Percentiles rank a stretch among this genome's conserved stretches.
These are phyloP conservation scores for Ariopsis seemanni DNA, from an alignment of 2,113 vertebrate species.

Conservation along the genomic window DNA sequence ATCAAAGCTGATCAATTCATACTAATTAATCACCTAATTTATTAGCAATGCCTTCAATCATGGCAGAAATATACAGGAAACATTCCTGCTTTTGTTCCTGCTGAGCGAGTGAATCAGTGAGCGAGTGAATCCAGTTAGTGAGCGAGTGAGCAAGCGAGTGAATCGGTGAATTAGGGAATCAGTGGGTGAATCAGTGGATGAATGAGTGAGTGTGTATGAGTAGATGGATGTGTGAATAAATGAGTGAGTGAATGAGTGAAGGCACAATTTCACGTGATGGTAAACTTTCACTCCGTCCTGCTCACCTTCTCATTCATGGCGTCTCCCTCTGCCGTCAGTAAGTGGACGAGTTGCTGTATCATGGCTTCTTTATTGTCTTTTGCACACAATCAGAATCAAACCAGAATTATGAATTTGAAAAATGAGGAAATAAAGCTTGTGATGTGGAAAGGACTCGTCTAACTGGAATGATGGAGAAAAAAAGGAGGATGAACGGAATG, in stretches of 20 bases:
- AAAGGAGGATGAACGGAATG: neutral
- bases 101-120: neutral
- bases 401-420: neutral
- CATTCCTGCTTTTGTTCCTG: neutral
- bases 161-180: neutral
- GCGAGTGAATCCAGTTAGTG: neutral
- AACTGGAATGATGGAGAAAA: neutral
- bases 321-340: constrained; percentile 68
- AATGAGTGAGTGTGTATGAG: neutral
- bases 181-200: neutral
- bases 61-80: neutral
- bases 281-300: neutral
- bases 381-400: neutral
- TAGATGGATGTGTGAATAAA: neutral
- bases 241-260: neutral
- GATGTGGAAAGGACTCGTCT: neutral
- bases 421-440: neutral
- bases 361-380: constrained; percentile 61
- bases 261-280: neutral
- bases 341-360: constrained; percentile 62
- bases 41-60: too few species aligned
- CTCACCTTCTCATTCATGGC: constrained; percentile 70
- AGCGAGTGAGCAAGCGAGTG: neutral
- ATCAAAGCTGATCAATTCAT: neutral
- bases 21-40: neutral